Percentiles rank a stretch among this genome's conserved stretches.
phyloP scores from a whole-genome alignment of 2,113 vertebrate genomes.

The Psophia crepitans region DNA sequence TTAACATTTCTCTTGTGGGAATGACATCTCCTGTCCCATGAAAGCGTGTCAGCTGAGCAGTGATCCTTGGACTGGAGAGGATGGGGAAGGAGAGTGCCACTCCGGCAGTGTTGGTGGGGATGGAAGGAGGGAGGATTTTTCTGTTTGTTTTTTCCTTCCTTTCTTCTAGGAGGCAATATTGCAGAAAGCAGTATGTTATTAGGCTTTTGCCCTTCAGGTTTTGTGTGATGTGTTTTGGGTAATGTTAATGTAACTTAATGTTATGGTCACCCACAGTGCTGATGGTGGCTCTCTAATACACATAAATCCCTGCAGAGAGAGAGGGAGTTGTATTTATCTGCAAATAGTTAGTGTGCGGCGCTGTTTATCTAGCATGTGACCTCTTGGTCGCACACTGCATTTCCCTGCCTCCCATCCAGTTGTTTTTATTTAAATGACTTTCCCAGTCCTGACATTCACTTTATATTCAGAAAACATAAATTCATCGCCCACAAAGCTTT shows the following conservation, averaged over 20 bases:
- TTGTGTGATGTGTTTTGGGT: neutral
- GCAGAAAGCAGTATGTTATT: neutral
- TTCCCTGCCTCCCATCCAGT: neutral
- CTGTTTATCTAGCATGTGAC: neutral
- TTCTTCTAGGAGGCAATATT: neutral
- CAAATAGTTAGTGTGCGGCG: neutral
- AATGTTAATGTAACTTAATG: accelerated
- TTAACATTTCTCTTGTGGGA: neutral
- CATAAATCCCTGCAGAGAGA: neutral
- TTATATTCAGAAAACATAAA: neutral
- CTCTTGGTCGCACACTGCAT: neutral
- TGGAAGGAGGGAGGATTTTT: neutral
- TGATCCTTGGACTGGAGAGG: neutral
- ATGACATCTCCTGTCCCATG: neutral
- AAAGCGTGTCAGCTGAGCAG: neutral
- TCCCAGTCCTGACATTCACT: neutral
- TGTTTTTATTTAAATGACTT: neutral
- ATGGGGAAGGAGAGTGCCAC: neutral
- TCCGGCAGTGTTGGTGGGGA: neutral
- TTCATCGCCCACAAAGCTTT: neutral
- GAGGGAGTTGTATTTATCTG: neutral
- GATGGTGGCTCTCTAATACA: neutral
- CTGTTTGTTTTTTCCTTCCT: neutral
- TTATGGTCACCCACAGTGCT: neutral
- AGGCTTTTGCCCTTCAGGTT: neutral